Evolutionary conservation across 2,113 vertebrate species (phyloP).

Genomic region (Chaetodon trifascialis): DNA sequence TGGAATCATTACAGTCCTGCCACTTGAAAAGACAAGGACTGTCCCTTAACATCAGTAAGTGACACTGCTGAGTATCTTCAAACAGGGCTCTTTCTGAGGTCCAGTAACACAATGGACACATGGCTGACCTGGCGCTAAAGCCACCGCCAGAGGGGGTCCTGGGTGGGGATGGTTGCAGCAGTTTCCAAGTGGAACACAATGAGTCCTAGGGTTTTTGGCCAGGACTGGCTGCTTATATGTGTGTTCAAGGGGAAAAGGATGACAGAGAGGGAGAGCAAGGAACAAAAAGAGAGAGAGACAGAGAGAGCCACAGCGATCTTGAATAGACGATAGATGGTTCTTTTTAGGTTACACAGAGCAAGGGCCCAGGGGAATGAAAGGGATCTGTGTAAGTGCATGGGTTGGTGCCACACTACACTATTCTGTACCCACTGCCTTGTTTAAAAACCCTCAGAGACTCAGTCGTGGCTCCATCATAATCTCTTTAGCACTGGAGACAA

Average conservation of each 20-base stretch:
- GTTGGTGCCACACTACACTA: constrained; percentile 47
- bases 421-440: constrained; percentile 34
- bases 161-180: constrained; percentile 34
- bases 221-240: constrained; percentile 20
- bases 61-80: constrained; percentile 66
- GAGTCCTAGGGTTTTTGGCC: constrained; percentile 37
- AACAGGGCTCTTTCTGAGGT: constrained; percentile 49
- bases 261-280: neutral
- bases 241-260: constrained; percentile 37
- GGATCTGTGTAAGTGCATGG: constrained; percentile 60
- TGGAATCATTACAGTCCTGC: constrained; percentile 74
- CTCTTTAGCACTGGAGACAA: constrained; percentile 71
- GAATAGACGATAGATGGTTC: constrained; percentile 69
- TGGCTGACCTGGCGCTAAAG: constrained; percentile 56
- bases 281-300: neutral
- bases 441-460: constrained; percentile 47
- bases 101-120: constrained; percentile 38
- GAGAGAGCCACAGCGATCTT: constrained; percentile 37
- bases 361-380: constrained; percentile 52
- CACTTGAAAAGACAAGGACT: constrained; percentile 77
- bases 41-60: constrained; percentile 69
- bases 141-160: constrained; percentile 45
- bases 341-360: constrained; percentile 66
- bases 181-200: constrained; percentile 48
- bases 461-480: constrained; percentile 49